Percentiles rank a stretch among this genome's conserved stretches.
Evolutionary conservation across 2,888 invertebrate species (phyloP).

Genomic region (Drosophila diplacantha): DNA sequence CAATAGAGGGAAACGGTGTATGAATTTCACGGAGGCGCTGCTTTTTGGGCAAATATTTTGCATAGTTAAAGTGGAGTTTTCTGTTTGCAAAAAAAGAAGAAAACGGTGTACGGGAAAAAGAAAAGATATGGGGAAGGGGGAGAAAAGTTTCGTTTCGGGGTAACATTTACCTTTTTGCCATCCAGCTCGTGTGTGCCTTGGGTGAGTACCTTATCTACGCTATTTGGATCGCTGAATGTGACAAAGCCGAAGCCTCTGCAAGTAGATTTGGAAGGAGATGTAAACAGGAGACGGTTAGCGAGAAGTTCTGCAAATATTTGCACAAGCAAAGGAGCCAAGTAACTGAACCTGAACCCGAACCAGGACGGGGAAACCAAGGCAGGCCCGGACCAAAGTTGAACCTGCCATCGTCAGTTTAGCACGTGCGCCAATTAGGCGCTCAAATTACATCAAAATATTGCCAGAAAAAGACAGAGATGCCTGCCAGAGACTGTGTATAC

Average conservation of each 20-base stretch:
- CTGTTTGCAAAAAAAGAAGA: slow-evolving; percentile 43
- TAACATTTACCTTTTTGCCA: slow-evolving; percentile 95
- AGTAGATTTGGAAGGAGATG: slow-evolving; percentile 62
- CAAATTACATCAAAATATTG: slow-evolving; percentile 72
- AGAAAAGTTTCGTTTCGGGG: slow-evolving; percentile 18
- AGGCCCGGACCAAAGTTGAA: slow-evolving; percentile 26
- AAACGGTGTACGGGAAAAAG: slow-evolving; percentile 1
- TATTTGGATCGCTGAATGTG: slow-evolving; percentile 98
- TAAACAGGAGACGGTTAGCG: slow-evolving; percentile 42
- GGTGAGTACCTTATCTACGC: slow-evolving; percentile 99
- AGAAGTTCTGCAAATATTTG: slow-evolving; percentile 35
- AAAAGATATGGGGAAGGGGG: neutral
- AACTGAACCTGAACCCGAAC: slow-evolving; percentile 33
- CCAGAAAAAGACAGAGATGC: slow-evolving; percentile 32
- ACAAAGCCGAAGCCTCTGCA: slow-evolving; percentile 99
- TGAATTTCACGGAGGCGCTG: slow-evolving; percentile 48
- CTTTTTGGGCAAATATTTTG: slow-evolving; percentile 68
- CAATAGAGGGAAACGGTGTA: slow-evolving; percentile 48
- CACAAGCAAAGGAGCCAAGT: slow-evolving; percentile 41
- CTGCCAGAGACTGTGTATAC: neutral
- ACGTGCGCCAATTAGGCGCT: slow-evolving; percentile 72
- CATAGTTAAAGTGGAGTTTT: slow-evolving; percentile 67
- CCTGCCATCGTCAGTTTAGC: slow-evolving; percentile 53
- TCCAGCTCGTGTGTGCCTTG: slow-evolving; percentile 99
- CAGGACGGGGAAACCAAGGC: slow-evolving; percentile 10